Evolutionary conservation across 1,140 invertebrate genomes (phyloP).

Genomic region (Musca vetustissima): DNA sequence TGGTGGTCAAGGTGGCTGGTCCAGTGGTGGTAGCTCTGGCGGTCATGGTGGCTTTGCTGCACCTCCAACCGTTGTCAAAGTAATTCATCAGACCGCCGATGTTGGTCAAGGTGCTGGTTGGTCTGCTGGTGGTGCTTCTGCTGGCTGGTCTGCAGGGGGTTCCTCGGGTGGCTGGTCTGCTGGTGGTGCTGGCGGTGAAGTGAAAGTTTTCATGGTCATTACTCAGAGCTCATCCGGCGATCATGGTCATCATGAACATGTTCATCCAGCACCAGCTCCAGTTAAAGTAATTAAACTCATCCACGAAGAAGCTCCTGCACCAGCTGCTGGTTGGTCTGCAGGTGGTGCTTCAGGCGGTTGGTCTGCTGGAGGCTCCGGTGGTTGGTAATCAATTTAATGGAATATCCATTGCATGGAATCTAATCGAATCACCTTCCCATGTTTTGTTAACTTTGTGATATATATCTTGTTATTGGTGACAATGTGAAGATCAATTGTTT

Average conservation of each 20-base stretch:
- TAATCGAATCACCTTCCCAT: no score
- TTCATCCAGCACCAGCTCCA: slow-evolving; percentile 11
- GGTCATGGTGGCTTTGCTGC: slow-evolving; percentile 34
- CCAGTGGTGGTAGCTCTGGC: slow-evolving; percentile 31
- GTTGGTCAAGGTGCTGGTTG: slow-evolving; percentile 30
- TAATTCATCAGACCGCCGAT: neutral
- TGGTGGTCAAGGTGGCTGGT: slow-evolving; percentile 14
- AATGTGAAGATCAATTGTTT: no score
- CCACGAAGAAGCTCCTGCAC: neutral
- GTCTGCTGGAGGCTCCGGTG: no score
- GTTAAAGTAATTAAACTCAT: slow-evolving; percentile 14
- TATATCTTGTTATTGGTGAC: no score
- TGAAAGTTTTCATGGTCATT: slow-evolving; percentile 40
- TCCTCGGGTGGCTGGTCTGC: slow-evolving; percentile 28
- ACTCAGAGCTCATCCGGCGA: slow-evolving; percentile 25
- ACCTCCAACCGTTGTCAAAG: slow-evolving; percentile 17
- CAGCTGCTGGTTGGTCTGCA: no score
- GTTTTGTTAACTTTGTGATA: no score
- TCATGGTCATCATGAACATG: neutral
- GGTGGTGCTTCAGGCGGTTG: no score
- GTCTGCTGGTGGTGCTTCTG: slow-evolving; percentile 27
- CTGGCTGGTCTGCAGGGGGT: slow-evolving; percentile 27
- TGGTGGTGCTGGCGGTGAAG: slow-evolving; percentile 28
- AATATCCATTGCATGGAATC: no score
- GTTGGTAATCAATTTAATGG: no score